Conservation (phyloP, 1,140 invertebrate species). For the Drosophila miranda region DNA sequence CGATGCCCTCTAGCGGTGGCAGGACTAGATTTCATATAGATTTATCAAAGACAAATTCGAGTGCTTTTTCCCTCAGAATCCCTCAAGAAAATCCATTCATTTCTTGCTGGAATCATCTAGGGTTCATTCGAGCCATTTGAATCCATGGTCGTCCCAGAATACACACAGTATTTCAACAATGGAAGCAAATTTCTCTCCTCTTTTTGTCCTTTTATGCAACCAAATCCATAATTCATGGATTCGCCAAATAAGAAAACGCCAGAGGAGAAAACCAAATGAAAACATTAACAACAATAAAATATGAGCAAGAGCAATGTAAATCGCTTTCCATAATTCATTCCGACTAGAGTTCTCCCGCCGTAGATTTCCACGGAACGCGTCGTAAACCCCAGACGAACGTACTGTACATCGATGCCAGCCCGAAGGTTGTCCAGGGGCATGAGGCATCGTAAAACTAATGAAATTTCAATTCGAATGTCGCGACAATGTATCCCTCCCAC, state of each 20-base stretch:
- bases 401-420: no score
- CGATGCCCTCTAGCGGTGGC: constrained; percentile 3
- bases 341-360: constrained; percentile 1
- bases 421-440: constrained; percentile 29
- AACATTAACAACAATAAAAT: constrained; percentile 78
- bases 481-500: constrained; percentile 40
- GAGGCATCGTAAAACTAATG: constrained; percentile 74
- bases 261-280: constrained; percentile 46
- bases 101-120: no score
- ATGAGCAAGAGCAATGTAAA: constrained; percentile 72
- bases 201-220: constrained; percentile 40
- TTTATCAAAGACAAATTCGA: neutral
- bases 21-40: no score
- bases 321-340: constrained; percentile 76
- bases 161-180: constrained; percentile 61
- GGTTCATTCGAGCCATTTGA: constrained; percentile 2
- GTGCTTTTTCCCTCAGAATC: neutral
- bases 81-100: no score
- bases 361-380: constrained; percentile 60
- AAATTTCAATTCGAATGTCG: constrained; percentile 76
- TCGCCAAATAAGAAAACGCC: constrained; percentile 66
- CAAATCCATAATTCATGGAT: constrained; percentile 76
- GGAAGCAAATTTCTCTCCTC: constrained; percentile 58
- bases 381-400: constrained; percentile 51
- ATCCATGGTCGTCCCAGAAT: constrained; percentile 15